Percentiles rank a stretch among this genome's conserved stretches.
Evolutionary conservation across 2,113 vertebrate species (phyloP).

Genomic region (Mionectes macconnelli): DNA sequence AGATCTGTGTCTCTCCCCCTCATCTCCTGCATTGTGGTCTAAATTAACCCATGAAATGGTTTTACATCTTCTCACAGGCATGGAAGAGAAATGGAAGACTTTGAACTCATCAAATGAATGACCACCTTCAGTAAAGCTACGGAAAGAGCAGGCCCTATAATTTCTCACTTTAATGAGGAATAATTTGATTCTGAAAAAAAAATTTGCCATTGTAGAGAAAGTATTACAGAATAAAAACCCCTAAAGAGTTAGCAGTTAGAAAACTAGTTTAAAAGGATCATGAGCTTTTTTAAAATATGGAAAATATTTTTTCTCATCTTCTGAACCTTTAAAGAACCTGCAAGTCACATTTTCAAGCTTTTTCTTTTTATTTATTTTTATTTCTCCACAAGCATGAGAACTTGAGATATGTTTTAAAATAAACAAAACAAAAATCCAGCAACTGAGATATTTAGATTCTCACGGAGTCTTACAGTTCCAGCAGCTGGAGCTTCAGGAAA

Average conservation of each 20-base stretch:
- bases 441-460: not conserved
- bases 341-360: not conserved
- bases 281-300: not conserved
- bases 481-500: conserved; percentile 17
- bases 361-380: not conserved
- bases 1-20: not conserved
- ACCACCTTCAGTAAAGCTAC: not conserved
- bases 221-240: not conserved
- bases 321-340: not conserved
- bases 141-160: not conserved
- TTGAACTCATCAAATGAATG: not conserved
- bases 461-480: not conserved
- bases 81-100: not conserved
- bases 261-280: not conserved
- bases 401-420: conserved; percentile 32
- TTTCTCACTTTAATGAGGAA: not conserved
- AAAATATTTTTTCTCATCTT: not conserved
- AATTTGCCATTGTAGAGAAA: not conserved
- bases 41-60: not conserved
- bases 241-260: not conserved
- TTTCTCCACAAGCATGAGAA: not conserved
- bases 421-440: conserved; percentile 4
- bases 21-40: not conserved
- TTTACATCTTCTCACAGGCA: not conserved
- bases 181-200: not conserved